A percentile compares a stretch with the other conserved stretches of the same genome.
phyloP scores from a whole-genome alignment of 37 sponge, comb jelly and placozoan species.

The Ephydatia muelleri region DNA sequence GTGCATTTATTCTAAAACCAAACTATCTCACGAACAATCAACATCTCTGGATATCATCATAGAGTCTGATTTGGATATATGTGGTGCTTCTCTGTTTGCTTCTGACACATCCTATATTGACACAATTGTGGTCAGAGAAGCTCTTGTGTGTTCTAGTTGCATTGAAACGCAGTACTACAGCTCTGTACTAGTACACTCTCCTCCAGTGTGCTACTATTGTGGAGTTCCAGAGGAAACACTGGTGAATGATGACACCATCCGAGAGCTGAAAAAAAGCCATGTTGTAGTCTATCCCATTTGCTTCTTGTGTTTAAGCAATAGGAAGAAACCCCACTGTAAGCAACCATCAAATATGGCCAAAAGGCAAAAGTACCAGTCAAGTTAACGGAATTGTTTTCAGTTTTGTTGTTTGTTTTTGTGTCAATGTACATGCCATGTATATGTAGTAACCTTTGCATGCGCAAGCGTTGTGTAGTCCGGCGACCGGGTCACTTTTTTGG shows the following conservation, averaged over 20 bases:
- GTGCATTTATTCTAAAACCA: slow-evolving; percentile 12
- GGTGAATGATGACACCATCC: slow-evolving; percentile 4
- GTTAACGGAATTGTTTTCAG: not conserved
- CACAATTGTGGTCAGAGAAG: slow-evolving; percentile 5
- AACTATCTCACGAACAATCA: slow-evolving; percentile 2
- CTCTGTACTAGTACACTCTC: slow-evolving; percentile 15
- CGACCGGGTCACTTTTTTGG: no score
- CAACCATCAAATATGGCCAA: not conserved
- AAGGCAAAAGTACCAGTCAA: not conserved
- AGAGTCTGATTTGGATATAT: slow-evolving; percentile 1
- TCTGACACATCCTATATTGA: slow-evolving; percentile 3
- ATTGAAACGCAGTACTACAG: slow-evolving; percentile 8
- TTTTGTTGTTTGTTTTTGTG: not conserved
- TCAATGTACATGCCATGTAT: not conserved
- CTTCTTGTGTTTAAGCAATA: slow-evolving; percentile 4
- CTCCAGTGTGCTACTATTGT: slow-evolving; percentile 35
- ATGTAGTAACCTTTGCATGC: not conserved
- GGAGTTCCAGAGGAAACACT: slow-evolving; percentile 19
- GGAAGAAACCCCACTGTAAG: slow-evolving; percentile 1
- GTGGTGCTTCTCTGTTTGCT: slow-evolving; percentile 24
- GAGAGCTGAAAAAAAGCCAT: slow-evolving; percentile 6
- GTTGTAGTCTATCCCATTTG: slow-evolving; percentile 1
- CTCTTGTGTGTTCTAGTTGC: not conserved
- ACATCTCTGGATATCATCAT: not conserved
- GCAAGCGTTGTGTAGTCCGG: not conserved